Conservation (phyloP, 1,140 invertebrate species). For the Globodera ellingtonae region DNA sequence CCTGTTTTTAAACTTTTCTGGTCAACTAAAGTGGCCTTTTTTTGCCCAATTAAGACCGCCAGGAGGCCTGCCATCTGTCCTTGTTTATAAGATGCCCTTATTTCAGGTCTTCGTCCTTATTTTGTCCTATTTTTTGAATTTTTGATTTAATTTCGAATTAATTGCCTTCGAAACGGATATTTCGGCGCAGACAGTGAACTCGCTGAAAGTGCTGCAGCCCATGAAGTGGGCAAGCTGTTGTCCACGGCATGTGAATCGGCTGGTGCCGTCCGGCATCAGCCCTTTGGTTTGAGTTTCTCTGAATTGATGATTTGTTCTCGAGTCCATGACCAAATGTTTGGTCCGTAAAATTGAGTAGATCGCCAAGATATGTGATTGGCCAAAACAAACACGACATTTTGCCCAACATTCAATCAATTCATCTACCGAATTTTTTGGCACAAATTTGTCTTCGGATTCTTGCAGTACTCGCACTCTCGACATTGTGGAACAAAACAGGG, state of each 20-base stretch:
- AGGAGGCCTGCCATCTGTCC: neutral
- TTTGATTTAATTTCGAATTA: too few species aligned
- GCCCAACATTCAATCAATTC: too few species aligned
- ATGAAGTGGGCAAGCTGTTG: slow-evolving; percentile 90
- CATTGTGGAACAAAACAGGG: slow-evolving; percentile 95
- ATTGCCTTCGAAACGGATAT: slow-evolving; percentile 82
- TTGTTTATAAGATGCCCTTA: too few species aligned
- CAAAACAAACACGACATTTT: too few species aligned
- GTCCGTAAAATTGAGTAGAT: too few species aligned
- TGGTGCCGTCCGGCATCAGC: slow-evolving; percentile 92
- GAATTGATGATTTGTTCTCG: neutral
- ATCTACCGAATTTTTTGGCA: slow-evolving; percentile 69
- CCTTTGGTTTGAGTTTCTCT: slow-evolving; percentile 68
- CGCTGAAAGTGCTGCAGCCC: slow-evolving; percentile 94
- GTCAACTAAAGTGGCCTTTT: too few species aligned
- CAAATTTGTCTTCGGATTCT: slow-evolving; percentile 79
- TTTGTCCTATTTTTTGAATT: too few species aligned
- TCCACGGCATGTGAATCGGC: slow-evolving; percentile 84
- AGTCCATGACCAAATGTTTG: too few species aligned
- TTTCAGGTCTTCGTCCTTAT: too few species aligned
- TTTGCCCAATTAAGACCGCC: too few species aligned
- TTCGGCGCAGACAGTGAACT: slow-evolving; percentile 96
- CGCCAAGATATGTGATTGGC: too few species aligned
- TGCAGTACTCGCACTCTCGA: slow-evolving; percentile 92
- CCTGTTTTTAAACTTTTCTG: too few species aligned